A percentile compares a stretch with the other conserved stretches of the same genome.
phyloP scores from a whole-genome alignment of 2,797 vertebrate genomes.

The Chromis chromis region DNA sequence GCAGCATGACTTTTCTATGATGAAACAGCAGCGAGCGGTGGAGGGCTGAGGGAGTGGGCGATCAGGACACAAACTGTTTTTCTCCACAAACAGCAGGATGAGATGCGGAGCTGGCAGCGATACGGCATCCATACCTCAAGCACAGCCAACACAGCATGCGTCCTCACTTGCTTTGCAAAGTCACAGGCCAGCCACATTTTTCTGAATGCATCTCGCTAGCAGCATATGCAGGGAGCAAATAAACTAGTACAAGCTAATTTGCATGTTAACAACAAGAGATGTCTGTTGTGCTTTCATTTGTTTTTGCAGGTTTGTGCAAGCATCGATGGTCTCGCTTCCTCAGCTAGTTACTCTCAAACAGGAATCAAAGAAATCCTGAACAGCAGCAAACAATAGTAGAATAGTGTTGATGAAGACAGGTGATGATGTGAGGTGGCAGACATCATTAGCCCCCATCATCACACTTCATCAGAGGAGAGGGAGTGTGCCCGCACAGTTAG shows the following conservation, averaged over 20 bases:
- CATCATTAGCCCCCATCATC: slow-evolving; percentile 78
- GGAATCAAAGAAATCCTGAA: slow-evolving; percentile 33
- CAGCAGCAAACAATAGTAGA: slow-evolving; percentile 41
- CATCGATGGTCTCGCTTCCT: slow-evolving; percentile 4
- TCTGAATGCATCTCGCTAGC: slow-evolving; percentile 42
- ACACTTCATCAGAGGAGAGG: slow-evolving; percentile 76
- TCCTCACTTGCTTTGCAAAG: slow-evolving; percentile 63
- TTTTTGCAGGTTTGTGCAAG: neutral
- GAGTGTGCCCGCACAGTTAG: slow-evolving; percentile 65
- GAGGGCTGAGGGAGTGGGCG: slow-evolving; percentile 74
- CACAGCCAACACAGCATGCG: slow-evolving; percentile 62
- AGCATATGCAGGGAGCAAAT: slow-evolving; percentile 55
- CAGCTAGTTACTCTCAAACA: slow-evolving; percentile 27
- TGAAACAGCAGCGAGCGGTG: slow-evolving; percentile 67
- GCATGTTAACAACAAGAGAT: slow-evolving; percentile 49
- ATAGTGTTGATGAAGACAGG: slow-evolving; percentile 68
- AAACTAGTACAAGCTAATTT: slow-evolving; percentile 53
- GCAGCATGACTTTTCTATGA: slow-evolving; percentile 73
- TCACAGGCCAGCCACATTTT: slow-evolving; percentile 39
- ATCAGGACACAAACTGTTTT: slow-evolving; percentile 73
- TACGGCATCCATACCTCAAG: slow-evolving; percentile 69
- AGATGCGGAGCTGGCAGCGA: slow-evolving; percentile 72
- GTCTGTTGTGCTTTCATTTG: slow-evolving; percentile 24
- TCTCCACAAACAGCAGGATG: slow-evolving; percentile 75
- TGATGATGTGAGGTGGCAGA: slow-evolving; percentile 75